Conservation (phyloP, 2,797 vertebrate species). For the Arctocebus calabarensis region DNA sequence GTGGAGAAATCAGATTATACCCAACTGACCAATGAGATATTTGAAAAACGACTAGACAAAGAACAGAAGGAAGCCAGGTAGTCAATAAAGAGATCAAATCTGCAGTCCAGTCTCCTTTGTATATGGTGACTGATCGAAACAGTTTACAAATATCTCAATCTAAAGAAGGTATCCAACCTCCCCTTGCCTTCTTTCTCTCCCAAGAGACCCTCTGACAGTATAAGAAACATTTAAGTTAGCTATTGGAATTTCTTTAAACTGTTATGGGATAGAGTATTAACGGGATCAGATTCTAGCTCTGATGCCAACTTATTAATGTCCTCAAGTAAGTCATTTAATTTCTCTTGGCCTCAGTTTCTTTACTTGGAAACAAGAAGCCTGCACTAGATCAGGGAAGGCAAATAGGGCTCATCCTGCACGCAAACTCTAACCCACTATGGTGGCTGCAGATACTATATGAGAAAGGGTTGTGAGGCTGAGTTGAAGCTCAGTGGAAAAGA, state of each 20-base stretch:
- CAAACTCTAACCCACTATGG: not conserved
- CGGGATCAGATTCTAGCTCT: not conserved
- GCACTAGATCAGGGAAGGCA: not conserved
- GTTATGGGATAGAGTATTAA: not conserved
- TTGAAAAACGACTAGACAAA: not conserved
- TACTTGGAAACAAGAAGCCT: slow-evolving; percentile 15
- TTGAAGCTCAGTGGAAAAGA: not conserved
- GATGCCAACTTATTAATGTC: not conserved
- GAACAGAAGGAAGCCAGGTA: not conserved
- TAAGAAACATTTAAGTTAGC: not conserved
- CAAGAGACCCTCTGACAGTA: not conserved
- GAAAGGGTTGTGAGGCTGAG: not conserved
- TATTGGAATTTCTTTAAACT: not conserved
- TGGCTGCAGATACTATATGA: not conserved
- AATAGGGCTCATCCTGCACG: not conserved
- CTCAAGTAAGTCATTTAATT: not conserved
- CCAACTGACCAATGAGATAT: not conserved
- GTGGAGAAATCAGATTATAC: not conserved
- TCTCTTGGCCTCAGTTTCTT: not conserved
- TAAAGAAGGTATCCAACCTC: not conserved
- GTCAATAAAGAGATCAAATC: not conserved
- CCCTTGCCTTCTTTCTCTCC: not conserved
- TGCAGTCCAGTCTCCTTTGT: not conserved
- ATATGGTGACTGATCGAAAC: not conserved
- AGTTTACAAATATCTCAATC: not conserved